Evolutionary conservation across 64 coral and sea anemone species (phyloP).

Genomic region (Porites lutea): DNA sequence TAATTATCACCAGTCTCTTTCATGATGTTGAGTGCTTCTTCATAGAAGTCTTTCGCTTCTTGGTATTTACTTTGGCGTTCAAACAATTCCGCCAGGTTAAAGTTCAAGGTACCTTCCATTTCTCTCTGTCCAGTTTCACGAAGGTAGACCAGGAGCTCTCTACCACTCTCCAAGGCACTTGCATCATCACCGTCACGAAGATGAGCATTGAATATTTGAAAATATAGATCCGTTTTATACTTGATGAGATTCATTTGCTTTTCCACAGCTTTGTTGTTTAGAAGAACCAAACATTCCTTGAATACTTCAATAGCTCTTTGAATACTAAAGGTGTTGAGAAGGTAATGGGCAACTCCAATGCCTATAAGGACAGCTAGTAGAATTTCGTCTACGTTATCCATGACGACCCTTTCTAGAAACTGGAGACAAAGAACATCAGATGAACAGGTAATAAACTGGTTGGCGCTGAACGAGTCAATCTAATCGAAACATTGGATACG

Average conservation of each 20-base stretch:
- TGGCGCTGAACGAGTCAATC: too few relatives aligned
- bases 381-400: neutral
- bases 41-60: conserved; percentile 1
- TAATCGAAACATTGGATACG: too few relatives aligned
- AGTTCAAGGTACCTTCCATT: neutral
- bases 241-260: too few relatives aligned
- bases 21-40: conserved; percentile 13
- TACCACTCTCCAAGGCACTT: neutral
- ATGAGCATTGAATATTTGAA: neutral
- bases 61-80: neutral
- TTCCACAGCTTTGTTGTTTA: neutral
- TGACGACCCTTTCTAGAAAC: neutral
- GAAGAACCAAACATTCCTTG: neutral
- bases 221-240: neutral
- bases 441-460: too few relatives aligned
- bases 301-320: neutral
- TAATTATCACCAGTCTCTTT: neutral
- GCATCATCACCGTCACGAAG: neutral
- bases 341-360: neutral
- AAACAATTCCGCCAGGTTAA: neutral
- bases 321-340: neutral
- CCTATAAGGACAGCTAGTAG: neutral
- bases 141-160: neutral
- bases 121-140: neutral
- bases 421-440: too few relatives aligned